A percentile compares a stretch with the other conserved stretches of the same genome.
Evolutionary conservation across 2,888 invertebrate species (phyloP).

Genomic region (Mythimna albipuncta): DNA sequence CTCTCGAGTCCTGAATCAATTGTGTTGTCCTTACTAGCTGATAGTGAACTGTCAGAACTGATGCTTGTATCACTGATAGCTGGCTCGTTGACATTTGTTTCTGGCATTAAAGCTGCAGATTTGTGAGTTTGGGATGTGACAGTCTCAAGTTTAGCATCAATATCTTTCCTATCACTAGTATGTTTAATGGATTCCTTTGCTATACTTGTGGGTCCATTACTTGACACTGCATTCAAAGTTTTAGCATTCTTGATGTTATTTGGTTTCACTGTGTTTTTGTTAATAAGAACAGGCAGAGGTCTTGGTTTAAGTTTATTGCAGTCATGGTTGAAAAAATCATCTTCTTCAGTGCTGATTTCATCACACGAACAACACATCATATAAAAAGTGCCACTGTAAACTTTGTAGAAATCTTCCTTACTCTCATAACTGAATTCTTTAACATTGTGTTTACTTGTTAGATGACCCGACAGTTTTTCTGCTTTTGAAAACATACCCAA

Average conservation of each 20-base stretch:
- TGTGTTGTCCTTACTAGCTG: conserved; percentile 76
- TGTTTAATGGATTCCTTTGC: conserved; percentile 73
- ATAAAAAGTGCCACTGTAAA: conserved; percentile 93
- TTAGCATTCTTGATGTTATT: conserved; percentile 79
- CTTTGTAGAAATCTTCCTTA: conserved; percentile 92
- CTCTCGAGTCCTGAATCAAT: conserved; percentile 77
- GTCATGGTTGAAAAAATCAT: conserved; percentile 94
- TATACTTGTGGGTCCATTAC: conserved; percentile 77
- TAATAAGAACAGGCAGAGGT: conserved; percentile 88
- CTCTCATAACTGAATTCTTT: conserved; percentile 93
- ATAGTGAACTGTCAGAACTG: conserved; percentile 74
- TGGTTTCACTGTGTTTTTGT: conserved; percentile 83
- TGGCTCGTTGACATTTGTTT: conserved; percentile 71
- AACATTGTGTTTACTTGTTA: conserved; percentile 94
- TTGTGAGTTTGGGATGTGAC: conserved; percentile 72
- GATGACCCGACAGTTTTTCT: conserved; percentile 94
- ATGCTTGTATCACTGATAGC: conserved; percentile 78
- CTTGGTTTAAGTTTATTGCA: conserved; percentile 90
- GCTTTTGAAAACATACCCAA: conserved; percentile 95
- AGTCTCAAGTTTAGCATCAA: conserved; percentile 76
- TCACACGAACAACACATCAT: conserved; percentile 96
- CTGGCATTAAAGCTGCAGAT: conserved; percentile 58
- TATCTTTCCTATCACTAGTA: conserved; percentile 78
- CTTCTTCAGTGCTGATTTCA: conserved; percentile 94
- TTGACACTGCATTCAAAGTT: conserved; percentile 74